Base-by-base conservation (phyloP, 2,888 invertebrate genomes). In the Caradrina kadenii region DNA sequence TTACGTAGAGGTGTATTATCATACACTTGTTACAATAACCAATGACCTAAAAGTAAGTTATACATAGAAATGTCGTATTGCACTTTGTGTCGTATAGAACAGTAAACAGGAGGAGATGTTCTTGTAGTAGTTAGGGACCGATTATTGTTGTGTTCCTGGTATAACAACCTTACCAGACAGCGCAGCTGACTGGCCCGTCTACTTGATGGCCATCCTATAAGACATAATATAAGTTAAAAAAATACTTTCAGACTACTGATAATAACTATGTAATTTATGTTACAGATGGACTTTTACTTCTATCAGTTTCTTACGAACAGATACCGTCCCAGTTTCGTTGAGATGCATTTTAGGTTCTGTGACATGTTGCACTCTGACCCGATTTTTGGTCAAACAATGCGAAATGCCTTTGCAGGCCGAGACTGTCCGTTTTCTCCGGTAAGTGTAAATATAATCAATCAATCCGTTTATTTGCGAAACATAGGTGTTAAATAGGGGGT, bases 301-400 rank as follows among this genome's bases (percentile, higher is more conserved):
- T 60, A 69, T 48, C 69, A 75, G 39, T 69, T 64, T 19, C 64
- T 69, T 3, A 69, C 75, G 13, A 75, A 75, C 64, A 54, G 69
- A 52, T 75, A 75, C 2, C 49, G n/a, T 0, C 73, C 53, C 2
- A 75, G 73, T 59, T 75, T 75, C 7, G 61, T 75, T 15, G 75
- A 75, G 69, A 22, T 75, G 63, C 75, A 75, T 26, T 65, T 59
- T 11, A 59, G 19, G n/a, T 48, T 61, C 2, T 75, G 75, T 15
- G 64, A 75, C 17, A 22, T 75, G 35, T 0, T 69, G 0, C 0
- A 22, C 0, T n/a, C 15, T 0, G 74, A 74, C 19, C 0, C 15
- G 0, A 15, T 76, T 17, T 65, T 68, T 7, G 71, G 76, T 7
- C 0, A 4, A 11, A 0, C 63, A n/a, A 0, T 76, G 0, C 31